phyloP scores from a whole-genome alignment of 2,797 vertebrate species.

The Coranthus polyacanthus region DNA sequence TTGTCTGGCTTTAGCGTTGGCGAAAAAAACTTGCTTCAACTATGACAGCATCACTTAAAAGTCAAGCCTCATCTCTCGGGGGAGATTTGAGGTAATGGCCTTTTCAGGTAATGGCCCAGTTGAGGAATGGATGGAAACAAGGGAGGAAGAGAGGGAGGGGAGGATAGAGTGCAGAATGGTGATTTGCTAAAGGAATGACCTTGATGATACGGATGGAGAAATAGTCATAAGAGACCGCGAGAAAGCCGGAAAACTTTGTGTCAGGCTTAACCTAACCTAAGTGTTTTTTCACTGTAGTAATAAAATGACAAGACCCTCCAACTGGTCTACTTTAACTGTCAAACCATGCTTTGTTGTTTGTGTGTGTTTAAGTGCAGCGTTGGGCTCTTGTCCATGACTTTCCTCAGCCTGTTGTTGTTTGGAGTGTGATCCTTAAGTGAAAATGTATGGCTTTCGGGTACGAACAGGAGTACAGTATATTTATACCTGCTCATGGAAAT shows the following conservation, averaged over 20 bases:
- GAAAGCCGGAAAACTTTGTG: constrained; percentile 30
- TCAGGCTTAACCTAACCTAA: constrained; percentile 31
- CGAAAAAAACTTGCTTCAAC: constrained; percentile 33
- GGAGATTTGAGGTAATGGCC: constrained; percentile 65
- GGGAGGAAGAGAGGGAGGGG: constrained; percentile 21
- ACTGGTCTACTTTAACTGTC: constrained; percentile 25
- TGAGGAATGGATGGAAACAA: constrained; percentile 52
- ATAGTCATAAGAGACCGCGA: constrained; percentile 15
- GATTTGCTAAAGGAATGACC: constrained; percentile 56
- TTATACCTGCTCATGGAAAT: not conserved
- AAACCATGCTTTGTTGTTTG: not conserved
- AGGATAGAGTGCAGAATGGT: constrained; percentile 20
- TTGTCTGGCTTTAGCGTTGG: constrained; percentile 11
- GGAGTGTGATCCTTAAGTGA: constrained; percentile 6
- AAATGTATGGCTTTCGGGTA: not conserved
- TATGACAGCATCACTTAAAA: constrained; percentile 60
- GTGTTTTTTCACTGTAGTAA: constrained; percentile 16
- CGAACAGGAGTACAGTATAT: not conserved
- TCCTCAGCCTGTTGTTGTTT: constrained; percentile 12
- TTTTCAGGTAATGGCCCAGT: constrained; percentile 69
- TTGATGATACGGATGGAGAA: constrained; percentile 38
- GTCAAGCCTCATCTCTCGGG: constrained; percentile 61
- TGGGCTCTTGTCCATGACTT: constrained; percentile 5
- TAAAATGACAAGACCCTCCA: constrained; percentile 14
- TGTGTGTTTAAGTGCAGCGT: constrained; percentile 5